These are phyloP conservation scores for Tokudaia tokunoshimensis DNA, from an alignment of 2,797 vertebrate species.

Conservation along the genomic window DNA sequence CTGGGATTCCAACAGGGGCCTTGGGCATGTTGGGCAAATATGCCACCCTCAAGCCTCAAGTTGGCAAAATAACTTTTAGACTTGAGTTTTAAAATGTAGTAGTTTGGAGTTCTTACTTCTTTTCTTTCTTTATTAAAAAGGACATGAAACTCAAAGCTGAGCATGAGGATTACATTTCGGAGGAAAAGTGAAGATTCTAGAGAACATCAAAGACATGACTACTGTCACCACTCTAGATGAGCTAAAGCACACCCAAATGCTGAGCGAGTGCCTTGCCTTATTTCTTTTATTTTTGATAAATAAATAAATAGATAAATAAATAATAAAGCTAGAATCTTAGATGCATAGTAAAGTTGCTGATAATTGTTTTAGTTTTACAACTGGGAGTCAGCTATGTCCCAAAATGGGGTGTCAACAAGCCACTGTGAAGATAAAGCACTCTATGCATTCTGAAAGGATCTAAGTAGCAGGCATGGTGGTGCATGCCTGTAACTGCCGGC, in stretches of 20 bases:
- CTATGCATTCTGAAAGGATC: background rate
- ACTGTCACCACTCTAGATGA: constrained; percentile 55
- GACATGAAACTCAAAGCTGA: constrained; percentile 42
- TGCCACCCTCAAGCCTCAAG: background rate
- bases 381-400: constrained; percentile 65
- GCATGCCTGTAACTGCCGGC: background rate
- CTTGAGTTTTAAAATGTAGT: constrained; percentile 47
- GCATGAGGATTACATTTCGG: background rate
- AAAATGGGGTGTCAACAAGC: constrained; percentile 53
- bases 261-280: constrained; percentile 63
- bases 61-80: constrained; percentile 45
- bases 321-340: constrained; percentile 63
- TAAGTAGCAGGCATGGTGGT: background rate
- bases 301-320: background rate
- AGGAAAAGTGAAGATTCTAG: constrained; percentile 46
- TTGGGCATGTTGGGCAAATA: background rate
- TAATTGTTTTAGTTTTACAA: constrained; percentile 79
- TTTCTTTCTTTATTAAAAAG: background rate
- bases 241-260: constrained; percentile 42
- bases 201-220: constrained; percentile 22
- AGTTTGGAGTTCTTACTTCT: background rate
- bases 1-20: background rate
- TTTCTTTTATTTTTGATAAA: constrained; percentile 66
- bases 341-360: constrained; percentile 59
- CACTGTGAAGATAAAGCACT: background rate